Percentiles rank a stretch among this genome's conserved stretches.
phyloP scores from a whole-genome alignment of 1,140 invertebrate genomes.

The Caerostris extrusa region DNA sequence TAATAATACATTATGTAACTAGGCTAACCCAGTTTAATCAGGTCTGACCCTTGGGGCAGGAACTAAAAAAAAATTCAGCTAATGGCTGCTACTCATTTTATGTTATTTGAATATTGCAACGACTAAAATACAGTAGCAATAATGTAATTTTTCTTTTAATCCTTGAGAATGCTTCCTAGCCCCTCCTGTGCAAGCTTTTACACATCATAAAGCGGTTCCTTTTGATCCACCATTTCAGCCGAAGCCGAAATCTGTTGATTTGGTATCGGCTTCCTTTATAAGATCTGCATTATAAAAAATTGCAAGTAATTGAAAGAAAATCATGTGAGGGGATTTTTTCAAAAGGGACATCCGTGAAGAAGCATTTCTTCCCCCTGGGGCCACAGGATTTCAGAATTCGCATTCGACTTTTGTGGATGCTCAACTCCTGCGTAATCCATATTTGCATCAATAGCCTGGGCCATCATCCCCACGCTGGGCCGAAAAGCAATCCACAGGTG shows the following conservation, averaged over 20 bases:
- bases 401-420: background rate
- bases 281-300: background rate
- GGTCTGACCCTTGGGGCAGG: no score
- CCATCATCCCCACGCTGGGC: conserved; percentile 11
- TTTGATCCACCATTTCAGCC: no score
- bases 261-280: background rate
- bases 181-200: no score
- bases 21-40: no score
- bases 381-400: background rate
- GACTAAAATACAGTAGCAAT: no score
- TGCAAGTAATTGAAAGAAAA: conserved; percentile 12
- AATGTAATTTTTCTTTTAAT: no score
- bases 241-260: background rate
- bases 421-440: conserved; percentile 31
- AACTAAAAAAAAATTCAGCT: no score
- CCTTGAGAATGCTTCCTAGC: no score
- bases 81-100: no score
- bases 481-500: conserved; percentile 54
- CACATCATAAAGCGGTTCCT: no score
- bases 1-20: no score
- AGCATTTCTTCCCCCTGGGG: background rate
- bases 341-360: background rate
- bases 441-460: conserved; percentile 24
- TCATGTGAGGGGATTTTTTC: background rate
- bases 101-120: no score